phyloP scores from a whole-genome alignment of 2,113 vertebrate genomes.

The Mungos mungo region DNA sequence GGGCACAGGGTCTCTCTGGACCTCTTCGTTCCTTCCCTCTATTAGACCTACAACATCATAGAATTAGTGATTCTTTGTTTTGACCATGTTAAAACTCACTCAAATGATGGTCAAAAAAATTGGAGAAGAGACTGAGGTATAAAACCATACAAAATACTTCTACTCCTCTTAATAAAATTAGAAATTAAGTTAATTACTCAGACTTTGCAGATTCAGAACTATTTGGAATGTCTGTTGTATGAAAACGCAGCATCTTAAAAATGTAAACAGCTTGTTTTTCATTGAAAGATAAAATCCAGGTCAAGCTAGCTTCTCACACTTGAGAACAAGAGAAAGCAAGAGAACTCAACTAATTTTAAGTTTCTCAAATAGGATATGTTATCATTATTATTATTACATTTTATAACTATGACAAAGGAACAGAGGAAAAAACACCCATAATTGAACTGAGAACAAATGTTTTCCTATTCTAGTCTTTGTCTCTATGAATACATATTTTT shows the following conservation, averaged over 20 bases:
- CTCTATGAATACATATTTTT: conserved; percentile 41
- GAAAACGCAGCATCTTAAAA: conserved; percentile 38
- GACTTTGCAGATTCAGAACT: background rate
- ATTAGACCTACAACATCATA: background rate
- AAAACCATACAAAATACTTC: background rate
- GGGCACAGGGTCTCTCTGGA: background rate
- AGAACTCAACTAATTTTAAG: conserved; percentile 53
- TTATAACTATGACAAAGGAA: conserved; percentile 48
- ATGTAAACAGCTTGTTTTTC: background rate
- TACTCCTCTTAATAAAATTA: background rate
- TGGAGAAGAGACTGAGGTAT: background rate
- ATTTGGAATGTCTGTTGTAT: background rate
- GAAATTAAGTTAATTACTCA: background rate
- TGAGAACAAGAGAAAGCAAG: background rate
- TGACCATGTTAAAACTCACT: background rate
- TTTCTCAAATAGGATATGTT: conserved; percentile 18
- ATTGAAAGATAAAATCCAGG: conserved; percentile 34
- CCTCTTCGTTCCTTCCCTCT: background rate
- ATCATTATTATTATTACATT: conserved; percentile 24
- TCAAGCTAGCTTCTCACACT: background rate
- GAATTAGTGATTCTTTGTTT: background rate
- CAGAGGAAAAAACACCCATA: background rate
- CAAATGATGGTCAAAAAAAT: background rate
- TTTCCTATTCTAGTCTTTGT: conserved; percentile 40
- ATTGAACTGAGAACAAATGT: conserved; percentile 47